phyloP scores from a whole-genome alignment of 2,797 vertebrate species.

The Gymnodraco acuticeps region DNA sequence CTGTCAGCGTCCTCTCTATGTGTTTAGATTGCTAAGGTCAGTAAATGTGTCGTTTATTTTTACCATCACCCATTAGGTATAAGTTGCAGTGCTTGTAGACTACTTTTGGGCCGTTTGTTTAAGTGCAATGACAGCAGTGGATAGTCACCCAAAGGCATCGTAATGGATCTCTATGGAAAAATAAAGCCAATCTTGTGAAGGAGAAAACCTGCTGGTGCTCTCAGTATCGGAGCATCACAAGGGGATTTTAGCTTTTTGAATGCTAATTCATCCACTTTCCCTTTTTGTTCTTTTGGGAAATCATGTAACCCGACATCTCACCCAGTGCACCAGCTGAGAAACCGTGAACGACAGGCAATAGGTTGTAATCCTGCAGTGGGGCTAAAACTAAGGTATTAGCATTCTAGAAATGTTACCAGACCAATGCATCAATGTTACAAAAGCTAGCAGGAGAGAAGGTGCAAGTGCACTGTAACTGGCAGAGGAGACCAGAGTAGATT shows the following conservation, averaged over 20 bases:
- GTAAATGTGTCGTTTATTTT: constrained; percentile 39
- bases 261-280: constrained; percentile 79
- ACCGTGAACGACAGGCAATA: constrained; percentile 72
- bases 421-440: constrained; percentile 80
- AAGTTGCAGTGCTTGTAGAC: constrained; percentile 44
- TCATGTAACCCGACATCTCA: constrained; percentile 71
- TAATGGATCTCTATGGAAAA: constrained; percentile 79
- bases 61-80: constrained; percentile 32
- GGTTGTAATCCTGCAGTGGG: constrained; percentile 72
- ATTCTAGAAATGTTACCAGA: constrained; percentile 78
- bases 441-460: constrained; percentile 62
- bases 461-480: constrained; percentile 67
- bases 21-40: constrained; percentile 36
- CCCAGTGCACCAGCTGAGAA: constrained; percentile 60
- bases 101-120: constrained; percentile 40
- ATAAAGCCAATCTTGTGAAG: constrained; percentile 73
- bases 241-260: constrained; percentile 79
- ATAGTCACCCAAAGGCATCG: constrained; percentile 64
- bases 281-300: constrained; percentile 77
- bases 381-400: constrained; percentile 74
- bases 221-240: constrained; percentile 58
- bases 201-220: constrained; percentile 64
- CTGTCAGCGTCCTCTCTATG: constrained; percentile 19
- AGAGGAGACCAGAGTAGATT: constrained; percentile 61
- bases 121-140: constrained; percentile 61